Percentiles rank a stretch among this genome's conserved stretches.
Conservation (phyloP, 2,888 invertebrate genomes). For the Lepidochrysops patricia region DNA sequence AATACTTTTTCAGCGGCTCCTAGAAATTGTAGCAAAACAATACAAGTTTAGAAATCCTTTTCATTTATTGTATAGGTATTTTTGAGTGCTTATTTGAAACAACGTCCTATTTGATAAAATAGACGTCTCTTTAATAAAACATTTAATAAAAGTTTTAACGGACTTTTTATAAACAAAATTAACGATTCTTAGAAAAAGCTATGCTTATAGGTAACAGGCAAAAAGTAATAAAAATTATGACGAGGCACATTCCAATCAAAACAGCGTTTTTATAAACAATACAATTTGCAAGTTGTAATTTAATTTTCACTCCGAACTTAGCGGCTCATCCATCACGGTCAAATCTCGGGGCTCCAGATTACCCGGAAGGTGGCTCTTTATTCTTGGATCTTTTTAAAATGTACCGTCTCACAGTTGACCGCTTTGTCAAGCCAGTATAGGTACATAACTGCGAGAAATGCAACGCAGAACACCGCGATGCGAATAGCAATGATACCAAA, state of each 20-base stretch:
- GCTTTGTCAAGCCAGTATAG: neutral
- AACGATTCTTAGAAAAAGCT: too few species aligned
- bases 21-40: too few species aligned
- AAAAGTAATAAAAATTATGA: neutral
- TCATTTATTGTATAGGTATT: too few species aligned
- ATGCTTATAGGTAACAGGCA: too few species aligned
- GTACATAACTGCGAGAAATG: neutral
- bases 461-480: neutral
- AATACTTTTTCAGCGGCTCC: too few species aligned
- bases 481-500: neutral
- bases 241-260: neutral
- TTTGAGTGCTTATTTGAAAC: too few species aligned
- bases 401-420: neutral
- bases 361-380: neutral
- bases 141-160: too few species aligned
- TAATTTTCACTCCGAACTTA: neutral
- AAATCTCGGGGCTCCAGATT: neutral
- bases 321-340: neutral
- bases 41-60: too few species aligned
- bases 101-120: too few species aligned
- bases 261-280: neutral
- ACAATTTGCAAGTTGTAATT: neutral
- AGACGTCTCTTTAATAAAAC: too few species aligned
- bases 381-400: constrained; percentile 2
- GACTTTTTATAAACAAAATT: too few species aligned